phyloP scores from a whole-genome alignment of 2,888 invertebrate species.

The Leptothorax acervorum region DNA sequence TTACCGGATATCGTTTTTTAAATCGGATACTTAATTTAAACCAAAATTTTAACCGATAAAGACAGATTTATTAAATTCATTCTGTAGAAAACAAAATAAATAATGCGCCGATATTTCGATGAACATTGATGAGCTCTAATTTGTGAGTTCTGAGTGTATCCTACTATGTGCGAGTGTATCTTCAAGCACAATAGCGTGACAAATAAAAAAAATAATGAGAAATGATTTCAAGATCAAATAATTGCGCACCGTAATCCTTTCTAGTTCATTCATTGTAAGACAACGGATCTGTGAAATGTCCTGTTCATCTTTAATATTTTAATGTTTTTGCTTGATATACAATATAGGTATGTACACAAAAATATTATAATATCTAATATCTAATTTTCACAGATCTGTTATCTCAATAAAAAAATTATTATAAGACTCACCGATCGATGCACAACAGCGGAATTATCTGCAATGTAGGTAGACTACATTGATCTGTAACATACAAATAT shows the following conservation, averaged over 20 bases:
- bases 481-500: neutral
- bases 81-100: no score
- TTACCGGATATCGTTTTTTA: no score
- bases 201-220: neutral
- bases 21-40: neutral
- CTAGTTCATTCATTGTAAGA: neutral
- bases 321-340: neutral
- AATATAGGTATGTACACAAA: neutral
- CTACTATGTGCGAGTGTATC: no score
- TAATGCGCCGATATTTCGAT: no score
- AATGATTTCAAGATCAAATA: neutral
- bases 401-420: neutral
- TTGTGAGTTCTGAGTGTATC: no score
- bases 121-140: no score
- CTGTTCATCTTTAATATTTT: neutral
- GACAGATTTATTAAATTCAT: neutral
- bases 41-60: neutral
- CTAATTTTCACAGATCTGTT: neutral
- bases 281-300: neutral
- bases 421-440: neutral
- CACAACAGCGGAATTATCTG: neutral
- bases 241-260: neutral
- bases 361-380: neutral
- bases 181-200: neutral
- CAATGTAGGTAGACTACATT: neutral